Base-by-base conservation (phyloP, 2,888 invertebrate species). In the Megaustenia siamemsis region DNA sequence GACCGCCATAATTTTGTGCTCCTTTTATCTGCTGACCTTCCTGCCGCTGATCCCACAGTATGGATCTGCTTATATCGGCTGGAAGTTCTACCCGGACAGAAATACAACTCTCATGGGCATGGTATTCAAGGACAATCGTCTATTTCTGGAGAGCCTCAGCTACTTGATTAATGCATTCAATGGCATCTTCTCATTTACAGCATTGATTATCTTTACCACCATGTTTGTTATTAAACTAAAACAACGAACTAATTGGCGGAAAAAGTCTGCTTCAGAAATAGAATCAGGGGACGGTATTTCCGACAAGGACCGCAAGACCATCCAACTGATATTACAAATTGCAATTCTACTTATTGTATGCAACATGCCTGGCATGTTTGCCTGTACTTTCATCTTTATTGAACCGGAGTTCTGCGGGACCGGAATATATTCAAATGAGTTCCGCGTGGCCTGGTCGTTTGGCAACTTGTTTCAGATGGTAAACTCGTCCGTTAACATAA, bases 41-140 rank as follows among this genome's bases (percentile, higher is more conserved):
- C 8, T 56, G 0, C 38, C 53, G 18, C 2, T 56, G 5, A 0
- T 53, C 0, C 76, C 76, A 0, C 76, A 76, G 45, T 76, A 76
- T 28, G 56, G 53, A 21, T 53, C 76, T 8, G 76, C 76, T 5
- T 76, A 76, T 21, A 76, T 76, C 1, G 76, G 38, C 56, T 76
- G 76, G 76, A 76, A 76, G 35, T 53, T 76, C 76, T 76, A 76
- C 35, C 21, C 53, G 8, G 76, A 53, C 18, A 76, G 10, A 21
- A 76, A 76, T 21, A 32, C 38, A 56, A 76, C 76, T 24, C 76
- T 76, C 2, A 24, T 76, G 12, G 76, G 76, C 35, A 53, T 76
- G 15, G 53, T 76, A 4, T 56, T 56, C 38, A 32, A 32, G 0
- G 35, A 76, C 1, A 76, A 76, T 38, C 12, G 76, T 1, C 56